Evolutionary conservation across 2,797 vertebrate species (phyloP).

Genomic region (Pteronotus mesoamericanus): DNA sequence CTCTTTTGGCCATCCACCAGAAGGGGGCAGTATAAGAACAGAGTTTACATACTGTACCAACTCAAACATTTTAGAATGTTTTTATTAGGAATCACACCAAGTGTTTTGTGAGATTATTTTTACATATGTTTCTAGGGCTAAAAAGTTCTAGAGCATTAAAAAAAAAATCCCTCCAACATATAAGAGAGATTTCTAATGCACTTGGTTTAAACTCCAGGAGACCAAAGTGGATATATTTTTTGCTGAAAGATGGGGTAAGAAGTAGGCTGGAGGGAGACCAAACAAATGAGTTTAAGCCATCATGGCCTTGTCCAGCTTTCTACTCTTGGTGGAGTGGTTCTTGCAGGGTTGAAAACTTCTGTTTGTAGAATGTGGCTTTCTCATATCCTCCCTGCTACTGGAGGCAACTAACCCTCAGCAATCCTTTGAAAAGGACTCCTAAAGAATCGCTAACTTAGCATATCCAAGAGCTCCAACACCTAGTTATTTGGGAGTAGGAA

Average conservation of each 20-base stretch:
- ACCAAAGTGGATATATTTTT: slow-evolving; percentile 50
- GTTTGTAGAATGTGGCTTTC: neutral
- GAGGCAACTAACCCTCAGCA: neutral
- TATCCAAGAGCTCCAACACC: neutral
- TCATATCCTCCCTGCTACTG: neutral
- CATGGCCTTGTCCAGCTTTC: neutral
- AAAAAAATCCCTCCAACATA: slow-evolving; percentile 10
- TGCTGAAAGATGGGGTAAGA: neutral
- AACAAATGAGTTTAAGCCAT: neutral
- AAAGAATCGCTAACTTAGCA: slow-evolving; percentile 13
- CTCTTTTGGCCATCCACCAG: slow-evolving; percentile 19
- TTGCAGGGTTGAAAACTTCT: neutral
- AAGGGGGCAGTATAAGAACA: slow-evolving; percentile 77
- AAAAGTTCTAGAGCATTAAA: slow-evolving; percentile 65
- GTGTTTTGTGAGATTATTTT: slow-evolving; percentile 78
- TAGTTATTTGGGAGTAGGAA: neutral
- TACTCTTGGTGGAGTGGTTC: neutral
- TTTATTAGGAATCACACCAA: slow-evolving; percentile 76
- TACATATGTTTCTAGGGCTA: slow-evolving; percentile 72
- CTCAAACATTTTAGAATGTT: slow-evolving; percentile 67
- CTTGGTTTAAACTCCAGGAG: slow-evolving; percentile 65
- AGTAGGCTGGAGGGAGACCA: neutral
- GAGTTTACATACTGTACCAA: neutral
- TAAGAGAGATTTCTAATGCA: slow-evolving; percentile 49
- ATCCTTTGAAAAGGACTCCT: slow-evolving; percentile 16